These are phyloP conservation scores for Scelioninae gen. 1 DNA, from an alignment of 2,888 invertebrate species.

Conservation along the genomic window DNA sequence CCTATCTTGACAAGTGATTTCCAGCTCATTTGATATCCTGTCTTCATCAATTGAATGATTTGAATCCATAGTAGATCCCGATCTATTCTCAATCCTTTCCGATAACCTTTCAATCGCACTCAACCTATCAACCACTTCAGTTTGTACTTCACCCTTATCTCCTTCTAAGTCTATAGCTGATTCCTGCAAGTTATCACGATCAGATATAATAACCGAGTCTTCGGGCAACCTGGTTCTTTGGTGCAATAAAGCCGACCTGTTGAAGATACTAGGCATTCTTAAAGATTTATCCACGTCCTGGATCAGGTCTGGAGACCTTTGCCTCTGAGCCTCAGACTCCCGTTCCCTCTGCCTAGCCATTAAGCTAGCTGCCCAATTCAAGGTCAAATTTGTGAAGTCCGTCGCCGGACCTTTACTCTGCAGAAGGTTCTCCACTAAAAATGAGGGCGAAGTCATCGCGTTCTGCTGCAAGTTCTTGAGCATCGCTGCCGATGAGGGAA, in stretches of 20 bases:
- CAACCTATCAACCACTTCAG: constrained; percentile 76
- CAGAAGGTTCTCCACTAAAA: constrained; percentile 87
- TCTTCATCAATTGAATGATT: constrained; percentile 80
- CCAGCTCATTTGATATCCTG: constrained; percentile 75
- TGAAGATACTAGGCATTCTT: constrained; percentile 52
- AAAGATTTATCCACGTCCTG: constrained; percentile 62
- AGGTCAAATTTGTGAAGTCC: constrained; percentile 85
- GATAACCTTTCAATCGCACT: constrained; percentile 80
- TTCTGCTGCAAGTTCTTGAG: constrained; percentile 83
- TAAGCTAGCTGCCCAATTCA: constrained; percentile 85
- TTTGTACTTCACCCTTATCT: constrained; percentile 73
- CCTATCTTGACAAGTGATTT: constrained; percentile 70
- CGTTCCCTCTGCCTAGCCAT: constrained; percentile 81
- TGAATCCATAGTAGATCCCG: constrained; percentile 78
- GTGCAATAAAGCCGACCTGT: constrained; percentile 59
- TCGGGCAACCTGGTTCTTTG: constrained; percentile 58
- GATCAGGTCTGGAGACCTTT: constrained; percentile 74
- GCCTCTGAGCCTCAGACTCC: constrained; percentile 76
- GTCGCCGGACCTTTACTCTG: constrained; percentile 85
- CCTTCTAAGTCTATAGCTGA: constrained; percentile 71
- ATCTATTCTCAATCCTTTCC: constrained; percentile 80
- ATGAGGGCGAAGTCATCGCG: constrained; percentile 87
- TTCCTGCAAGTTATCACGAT: constrained; percentile 68
- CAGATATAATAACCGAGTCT: constrained; percentile 58
- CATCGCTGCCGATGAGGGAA: constrained; percentile 83